Conservation (phyloP, 2,797 vertebrate species). For the Enteromius mattozi region DNA sequence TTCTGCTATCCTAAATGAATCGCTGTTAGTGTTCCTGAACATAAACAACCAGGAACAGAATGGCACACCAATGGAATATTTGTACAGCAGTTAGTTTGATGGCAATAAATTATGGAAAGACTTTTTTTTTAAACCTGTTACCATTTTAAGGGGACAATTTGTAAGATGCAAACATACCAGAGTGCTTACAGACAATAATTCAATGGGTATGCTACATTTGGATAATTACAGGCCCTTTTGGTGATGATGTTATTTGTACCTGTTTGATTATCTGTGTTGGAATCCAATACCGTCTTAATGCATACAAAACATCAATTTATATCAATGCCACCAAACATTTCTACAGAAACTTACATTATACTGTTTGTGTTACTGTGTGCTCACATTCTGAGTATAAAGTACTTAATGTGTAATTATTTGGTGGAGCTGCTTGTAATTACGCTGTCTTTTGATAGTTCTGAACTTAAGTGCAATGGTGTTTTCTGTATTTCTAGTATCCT, state of each 20-base stretch:
- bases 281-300: slow-evolving; percentile 2
- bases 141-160: background rate
- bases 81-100: slow-evolving; percentile 4
- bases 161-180: slow-evolving; percentile 33
- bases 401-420: background rate
- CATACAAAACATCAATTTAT: slow-evolving; percentile 15
- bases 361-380: background rate
- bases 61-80: background rate
- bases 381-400: slow-evolving; percentile 19
- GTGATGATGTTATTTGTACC: background rate
- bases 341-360: background rate
- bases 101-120: background rate
- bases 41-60: background rate
- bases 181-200: slow-evolving; percentile 47
- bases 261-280: slow-evolving; percentile 9
- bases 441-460: background rate
- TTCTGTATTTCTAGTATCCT: background rate
- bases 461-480: background rate
- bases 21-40: background rate
- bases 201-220: slow-evolving; percentile 48
- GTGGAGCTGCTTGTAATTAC: background rate
- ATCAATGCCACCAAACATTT: slow-evolving; percentile 23
- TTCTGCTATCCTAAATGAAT: background rate
- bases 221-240: background rate
- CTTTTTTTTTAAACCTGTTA: background rate